Conservation (phyloP, 35 echinoderm and acorn worm species). For the Acanthaster planci region DNA sequence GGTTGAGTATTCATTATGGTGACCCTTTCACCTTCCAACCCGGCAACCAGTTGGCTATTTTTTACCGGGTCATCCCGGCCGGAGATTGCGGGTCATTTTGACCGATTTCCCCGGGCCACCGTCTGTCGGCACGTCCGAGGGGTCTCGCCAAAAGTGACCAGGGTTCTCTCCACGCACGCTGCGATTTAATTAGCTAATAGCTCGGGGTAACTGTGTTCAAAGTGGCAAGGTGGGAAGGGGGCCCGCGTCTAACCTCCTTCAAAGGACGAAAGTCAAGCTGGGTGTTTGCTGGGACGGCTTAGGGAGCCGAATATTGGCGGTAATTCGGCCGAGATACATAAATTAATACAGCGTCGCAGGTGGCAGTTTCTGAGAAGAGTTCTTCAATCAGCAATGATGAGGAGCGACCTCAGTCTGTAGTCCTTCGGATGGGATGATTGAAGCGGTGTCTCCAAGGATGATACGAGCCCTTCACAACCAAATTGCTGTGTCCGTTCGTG, state of each 20-base stretch:
- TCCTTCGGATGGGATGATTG: no score
- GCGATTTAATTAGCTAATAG: constrained; percentile 22
- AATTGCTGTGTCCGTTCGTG: no score
- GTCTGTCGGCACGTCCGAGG: not conserved
- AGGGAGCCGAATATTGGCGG: not conserved
- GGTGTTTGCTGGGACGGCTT: not conserved
- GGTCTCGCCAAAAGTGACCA: not conserved
- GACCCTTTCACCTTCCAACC: not conserved
- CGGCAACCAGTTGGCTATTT: not conserved
- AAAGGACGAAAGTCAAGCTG: not conserved
- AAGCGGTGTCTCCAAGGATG: no score
- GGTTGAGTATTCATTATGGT: not conserved
- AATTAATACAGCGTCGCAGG: not conserved
- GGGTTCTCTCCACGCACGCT: not conserved
- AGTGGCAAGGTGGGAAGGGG: not conserved
- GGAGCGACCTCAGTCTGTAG: no score
- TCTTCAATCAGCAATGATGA: no score
- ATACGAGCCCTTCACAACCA: no score
- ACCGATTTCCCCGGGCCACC: constrained; percentile 2
- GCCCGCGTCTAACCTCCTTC: not conserved
- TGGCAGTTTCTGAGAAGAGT: no score
- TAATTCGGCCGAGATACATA: constrained; percentile 24
- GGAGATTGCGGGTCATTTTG: not conserved
- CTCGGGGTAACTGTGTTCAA: not conserved
- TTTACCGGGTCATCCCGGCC: constrained; percentile 16